phyloP scores from a whole-genome alignment of 2,113 vertebrate genomes.

The Limanda limanda region DNA sequence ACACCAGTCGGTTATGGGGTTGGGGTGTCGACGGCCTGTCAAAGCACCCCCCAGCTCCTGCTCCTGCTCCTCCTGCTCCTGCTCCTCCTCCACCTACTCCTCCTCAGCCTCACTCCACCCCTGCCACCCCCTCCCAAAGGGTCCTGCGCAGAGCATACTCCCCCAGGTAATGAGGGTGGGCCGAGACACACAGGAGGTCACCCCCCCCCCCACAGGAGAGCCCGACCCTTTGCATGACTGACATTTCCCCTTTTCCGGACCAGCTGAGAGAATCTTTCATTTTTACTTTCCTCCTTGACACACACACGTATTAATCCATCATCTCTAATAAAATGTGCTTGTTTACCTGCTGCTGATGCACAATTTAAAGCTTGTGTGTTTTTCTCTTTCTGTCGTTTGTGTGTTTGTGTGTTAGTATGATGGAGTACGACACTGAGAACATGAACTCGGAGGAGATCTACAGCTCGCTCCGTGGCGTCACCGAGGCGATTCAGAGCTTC shows the following conservation, averaged over 20 bases:
- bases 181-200: background rate
- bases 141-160: conserved; percentile 95
- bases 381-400: conserved; percentile 2
- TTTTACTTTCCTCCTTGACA: no score
- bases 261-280: no score
- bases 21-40: conserved; percentile 96
- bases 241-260: background rate
- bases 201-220: background rate
- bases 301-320: no score
- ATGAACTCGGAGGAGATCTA: conserved; percentile 99
- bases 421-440: conserved; percentile 99
- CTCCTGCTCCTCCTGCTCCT: conserved; percentile 85
- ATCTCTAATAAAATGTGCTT: no score
- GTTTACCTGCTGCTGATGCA: background rate
- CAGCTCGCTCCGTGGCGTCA: conserved; percentile 97
- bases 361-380: no score
- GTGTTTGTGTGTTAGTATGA: conserved; percentile 84
- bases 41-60: conserved; percentile 92
- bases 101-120: conserved; percentile 94
- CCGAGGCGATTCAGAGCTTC: conserved; percentile 98
- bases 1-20: conserved; percentile 94
- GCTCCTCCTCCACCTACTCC: conserved; percentile 88
- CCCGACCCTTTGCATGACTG: conserved; percentile 10
- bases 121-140: conserved; percentile 94
- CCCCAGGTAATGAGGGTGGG: conserved; percentile 89